Base-by-base conservation (phyloP, 2,888 invertebrate species). In the Drepanosiphum platanoidis region DNA sequence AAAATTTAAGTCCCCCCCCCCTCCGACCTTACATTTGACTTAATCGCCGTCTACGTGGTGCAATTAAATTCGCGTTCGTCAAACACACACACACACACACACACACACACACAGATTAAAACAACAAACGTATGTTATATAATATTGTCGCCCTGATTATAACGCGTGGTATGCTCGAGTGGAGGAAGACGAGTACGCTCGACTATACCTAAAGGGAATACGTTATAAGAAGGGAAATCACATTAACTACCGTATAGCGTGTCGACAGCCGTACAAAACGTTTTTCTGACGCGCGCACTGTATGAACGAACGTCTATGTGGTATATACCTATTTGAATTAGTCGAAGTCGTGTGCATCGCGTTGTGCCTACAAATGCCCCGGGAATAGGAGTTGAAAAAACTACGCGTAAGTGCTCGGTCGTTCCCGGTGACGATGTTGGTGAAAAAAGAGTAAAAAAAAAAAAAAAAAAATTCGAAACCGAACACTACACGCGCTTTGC, bases 211-310 rank as follows among this genome's bases (percentile, higher is more conserved):
- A 22, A 58, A 58, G 58, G 71, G 32, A 72, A n/a, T 61, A 8
- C 13, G 9, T 61, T 46, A 46, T 80, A 82, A 42, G 81, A 70
- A 39, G 52, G 70, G 30, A 82, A 72, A 82, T 72, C 42, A 42
- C 39, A 58, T 81, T 72, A 72, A 71, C 81, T 58, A 61, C 30
- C 39, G 11, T 30, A 71, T 61, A n/a, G 71, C 58, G 61, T 72
- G 80, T 81, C 36, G 18, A 42, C 70, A n/a, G 58, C 30, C 30
- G 68, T 30, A 81, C 39, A 82, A 82, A 81, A 72, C 80, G 70
- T 61, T 86, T 86, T 80, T 80, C 79, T 58, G 72, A 79, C 71
- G 72, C 70, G 71, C 27, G 27, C n/a, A n/a, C n/a, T n/a, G n/a
- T n/a, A n/a, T n/a, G n/a, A n/a, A n/a, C n/a, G n/a, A n/a, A n/a